A percentile compares a stretch with the other conserved stretches of the same genome.
Evolutionary conservation across 2,797 vertebrate genomes (phyloP).

Genomic region (Sebastes elongatus): DNA sequence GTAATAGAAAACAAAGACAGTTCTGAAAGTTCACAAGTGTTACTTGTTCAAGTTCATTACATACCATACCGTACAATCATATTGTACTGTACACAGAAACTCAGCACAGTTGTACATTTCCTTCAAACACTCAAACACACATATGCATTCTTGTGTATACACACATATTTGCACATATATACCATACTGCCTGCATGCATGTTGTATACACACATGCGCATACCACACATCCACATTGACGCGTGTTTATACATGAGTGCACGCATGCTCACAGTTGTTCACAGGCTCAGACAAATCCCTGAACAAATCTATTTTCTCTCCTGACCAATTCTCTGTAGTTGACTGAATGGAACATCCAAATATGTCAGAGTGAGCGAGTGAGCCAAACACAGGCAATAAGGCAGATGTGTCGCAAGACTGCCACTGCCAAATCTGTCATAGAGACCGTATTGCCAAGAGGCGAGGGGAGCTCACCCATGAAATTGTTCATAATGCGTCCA

Average conservation of each 20-base stretch:
- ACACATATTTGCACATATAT: not conserved
- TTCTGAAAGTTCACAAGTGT: not conserved
- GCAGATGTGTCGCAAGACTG: slow-evolving; percentile 70
- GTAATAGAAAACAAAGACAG: not conserved
- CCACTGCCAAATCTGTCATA: slow-evolving; percentile 73
- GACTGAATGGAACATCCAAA: slow-evolving; percentile 65
- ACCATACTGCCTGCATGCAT: not conserved
- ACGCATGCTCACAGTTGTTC: not conserved
- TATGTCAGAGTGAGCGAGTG: slow-evolving; percentile 50
- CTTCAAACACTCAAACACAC: not conserved
- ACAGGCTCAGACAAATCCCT: slow-evolving; percentile 32
- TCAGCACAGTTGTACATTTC: not conserved
- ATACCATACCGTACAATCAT: not conserved
- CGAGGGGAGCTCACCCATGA: slow-evolving; percentile 78
- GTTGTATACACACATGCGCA: not conserved
- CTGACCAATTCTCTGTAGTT: slow-evolving; percentile 46
- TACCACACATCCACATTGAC: not conserved
- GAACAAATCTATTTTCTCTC: slow-evolving; percentile 59
- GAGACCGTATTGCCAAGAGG: slow-evolving; percentile 74
- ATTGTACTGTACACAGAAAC: not conserved
- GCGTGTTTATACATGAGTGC: not conserved
- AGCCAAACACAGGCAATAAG: slow-evolving; percentile 64
- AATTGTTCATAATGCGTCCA: slow-evolving; percentile 82
- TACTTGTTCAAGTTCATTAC: not conserved
- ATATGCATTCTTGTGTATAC: not conserved